Evolutionary conservation across 92 coral and sea anemone species (phyloP), one percentile per base, ranked within the genome.

Genomic region (Umimayanthus chanpuru): DNA sequence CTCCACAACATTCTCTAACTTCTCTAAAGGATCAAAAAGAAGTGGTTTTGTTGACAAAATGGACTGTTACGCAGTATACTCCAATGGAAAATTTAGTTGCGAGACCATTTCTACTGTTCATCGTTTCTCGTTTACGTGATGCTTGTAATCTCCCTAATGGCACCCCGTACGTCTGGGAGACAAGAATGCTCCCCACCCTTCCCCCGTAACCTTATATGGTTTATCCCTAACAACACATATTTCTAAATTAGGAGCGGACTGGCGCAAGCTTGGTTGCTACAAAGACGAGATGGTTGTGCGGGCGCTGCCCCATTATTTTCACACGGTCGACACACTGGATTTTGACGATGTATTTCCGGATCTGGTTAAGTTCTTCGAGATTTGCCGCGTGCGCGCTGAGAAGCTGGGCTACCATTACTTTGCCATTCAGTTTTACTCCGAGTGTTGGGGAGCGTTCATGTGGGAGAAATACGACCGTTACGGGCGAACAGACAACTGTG

Each of bases 361-460:
- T 39, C 41, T 78, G 36, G 11, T n/a, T 5, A 38, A 78, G 65
- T 78, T 43, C 39, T 78, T 78, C 82, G 82, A 78, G 36, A 78
- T 78, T 18, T 78, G 82, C 12, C 82, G 82, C 30, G 66, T 47
- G 67, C 82, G 58, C 9, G 82, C 82, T 9, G 82, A 78, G 66
- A 78, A 26, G 82, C 39, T 43, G n/a, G 82, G 82, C 21, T 78
- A 78, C n/a, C 82, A 78, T 26, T 78, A 78, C 65, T 78, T 78
- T 29, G 36, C 64, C 3, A 78, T 78, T 28, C 82, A 78, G 82
- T 78, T 78, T 47, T 78, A 78, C 66, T n/a, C 82, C n/a, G 82
- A 78, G 66, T 78, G 82, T 41, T 78, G 82, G 82, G 82, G 82
- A 47, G 82, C 82, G 58, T 78, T 78, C 39, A 44, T 26, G 82